Evolutionary conservation across 2,797 vertebrate species (phyloP).

Genomic region (Telmatherina bonti): DNA sequence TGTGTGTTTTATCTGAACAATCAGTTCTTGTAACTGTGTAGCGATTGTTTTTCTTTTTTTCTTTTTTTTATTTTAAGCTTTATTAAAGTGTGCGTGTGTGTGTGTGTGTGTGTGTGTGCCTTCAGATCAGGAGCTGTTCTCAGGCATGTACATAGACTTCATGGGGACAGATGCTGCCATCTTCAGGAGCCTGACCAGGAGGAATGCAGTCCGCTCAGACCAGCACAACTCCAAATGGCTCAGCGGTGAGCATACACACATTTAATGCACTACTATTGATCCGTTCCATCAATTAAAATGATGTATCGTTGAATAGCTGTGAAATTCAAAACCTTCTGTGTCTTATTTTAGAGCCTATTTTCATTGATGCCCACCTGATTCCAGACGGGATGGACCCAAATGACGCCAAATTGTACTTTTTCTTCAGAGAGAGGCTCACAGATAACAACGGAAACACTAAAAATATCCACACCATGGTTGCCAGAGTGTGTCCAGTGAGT

Average conservation of each 20-base stretch:
- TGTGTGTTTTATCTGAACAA: background rate
- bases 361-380: conserved; percentile 95
- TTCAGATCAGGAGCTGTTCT: conserved; percentile 96
- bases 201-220: conserved; percentile 95
- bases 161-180: conserved; percentile 98
- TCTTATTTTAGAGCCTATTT: conserved; percentile 89
- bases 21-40: no score
- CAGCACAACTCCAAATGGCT: conserved; percentile 99
- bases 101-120: conserved; percentile 12
- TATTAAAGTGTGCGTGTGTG: no score
- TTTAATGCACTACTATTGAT: background rate
- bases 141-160: conserved; percentile 99
- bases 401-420: conserved; percentile 95
- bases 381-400: conserved; percentile 96
- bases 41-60: no score
- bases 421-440: conserved; percentile 94
- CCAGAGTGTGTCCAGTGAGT: conserved; percentile 96
- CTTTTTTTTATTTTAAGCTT: no score
- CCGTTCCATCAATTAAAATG: background rate
- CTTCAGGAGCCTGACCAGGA: conserved; percentile 95
- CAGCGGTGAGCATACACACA: conserved; percentile 86
- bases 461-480: conserved; percentile 97
- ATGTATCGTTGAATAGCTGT: background rate
- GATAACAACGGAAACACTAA: conserved; percentile 95
- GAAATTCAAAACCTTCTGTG: background rate